Evolutionary conservation across 1,140 invertebrate genomes (phyloP), one percentile per base, ranked within the genome.

Genomic region (Harpegnathos saltator): DNA sequence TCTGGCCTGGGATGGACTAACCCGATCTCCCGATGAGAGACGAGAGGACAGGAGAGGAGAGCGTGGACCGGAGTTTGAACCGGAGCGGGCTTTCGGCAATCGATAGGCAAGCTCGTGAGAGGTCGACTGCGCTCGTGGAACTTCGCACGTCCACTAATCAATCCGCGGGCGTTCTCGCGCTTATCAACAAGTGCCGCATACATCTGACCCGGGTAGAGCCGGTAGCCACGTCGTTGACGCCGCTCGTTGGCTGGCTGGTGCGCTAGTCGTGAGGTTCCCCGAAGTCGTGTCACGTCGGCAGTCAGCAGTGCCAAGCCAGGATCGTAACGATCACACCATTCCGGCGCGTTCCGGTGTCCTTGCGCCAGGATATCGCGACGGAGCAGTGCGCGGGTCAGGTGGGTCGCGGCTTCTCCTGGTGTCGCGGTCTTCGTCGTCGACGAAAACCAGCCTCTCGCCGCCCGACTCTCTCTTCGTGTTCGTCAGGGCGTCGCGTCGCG

Each of bases 121-220:
- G 82, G 85, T 90, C 90, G 89, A 89, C 89, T 78, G 19, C 14
- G 52, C 71, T 92, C 91, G 91, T 91, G 89, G 63, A 87, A 83
- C 82, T 89, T 91, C 90, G 91, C 91, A 89, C 85, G 83, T 83
- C 63, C 61, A 87, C 78, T 86, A 90, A 91, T 91, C 87, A 89
- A 90, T 90, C 85, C 83, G 84, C 56, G 19, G 62, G 68, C 77
- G 85, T 61, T 89, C 69, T 89, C 86, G 89, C 89, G 86, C 90
- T 92, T 90, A 90, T 92, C 92, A 92, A 93, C 92, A 93, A 92
- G 90, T 91, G 85, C 84, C 78, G 82, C 83, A 85, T 83, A 73
- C 80, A 82, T 58, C 61, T 73, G 69, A 65, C 17, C 58, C 72
- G 50, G 63, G 29, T 33, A 33, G 29, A 33, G 29, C 29, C 29